A percentile compares a stretch with the other conserved stretches of the same genome.
Evolutionary conservation across 2,113 vertebrate species (phyloP).

Genomic region (Etia nguti): DNA sequence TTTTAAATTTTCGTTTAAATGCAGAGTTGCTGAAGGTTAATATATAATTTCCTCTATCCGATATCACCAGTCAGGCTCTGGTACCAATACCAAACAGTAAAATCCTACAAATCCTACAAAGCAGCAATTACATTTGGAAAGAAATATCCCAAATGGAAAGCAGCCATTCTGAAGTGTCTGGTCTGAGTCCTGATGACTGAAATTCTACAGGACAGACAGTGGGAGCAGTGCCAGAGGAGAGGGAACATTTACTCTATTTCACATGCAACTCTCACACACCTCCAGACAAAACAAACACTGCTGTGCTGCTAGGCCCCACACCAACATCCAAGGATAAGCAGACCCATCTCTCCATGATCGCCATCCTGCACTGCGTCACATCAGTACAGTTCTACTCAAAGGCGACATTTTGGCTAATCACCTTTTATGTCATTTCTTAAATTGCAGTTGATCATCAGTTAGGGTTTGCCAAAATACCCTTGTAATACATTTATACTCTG

Average conservation of each 20-base stretch:
- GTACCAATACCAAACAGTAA: background rate
- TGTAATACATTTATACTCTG: background rate
- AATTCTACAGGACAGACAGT: background rate
- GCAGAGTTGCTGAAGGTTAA: background rate
- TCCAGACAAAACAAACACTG: constrained; percentile 51
- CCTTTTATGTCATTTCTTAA: background rate
- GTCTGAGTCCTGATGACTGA: background rate
- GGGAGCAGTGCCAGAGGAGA: background rate
- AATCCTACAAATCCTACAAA: background rate
- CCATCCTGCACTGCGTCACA: background rate
- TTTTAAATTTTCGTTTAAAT: background rate
- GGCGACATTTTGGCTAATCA: background rate
- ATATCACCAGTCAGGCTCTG: background rate
- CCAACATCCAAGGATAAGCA: constrained; percentile 12
- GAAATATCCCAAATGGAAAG: too few species aligned
- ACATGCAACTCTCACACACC: constrained; percentile 34
- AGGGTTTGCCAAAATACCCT: background rate
- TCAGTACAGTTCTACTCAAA: rapidly evolving
- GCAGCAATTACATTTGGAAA: background rate
- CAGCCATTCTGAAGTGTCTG: background rate
- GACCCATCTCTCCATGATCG: background rate
- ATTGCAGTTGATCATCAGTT: background rate
- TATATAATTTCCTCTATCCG: background rate
- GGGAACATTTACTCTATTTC: constrained; percentile 22
- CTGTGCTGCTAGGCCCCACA: constrained; percentile 38